Evolutionary conservation across 2,888 invertebrate species (phyloP).

Genomic region (Boloria euphrosyne): DNA sequence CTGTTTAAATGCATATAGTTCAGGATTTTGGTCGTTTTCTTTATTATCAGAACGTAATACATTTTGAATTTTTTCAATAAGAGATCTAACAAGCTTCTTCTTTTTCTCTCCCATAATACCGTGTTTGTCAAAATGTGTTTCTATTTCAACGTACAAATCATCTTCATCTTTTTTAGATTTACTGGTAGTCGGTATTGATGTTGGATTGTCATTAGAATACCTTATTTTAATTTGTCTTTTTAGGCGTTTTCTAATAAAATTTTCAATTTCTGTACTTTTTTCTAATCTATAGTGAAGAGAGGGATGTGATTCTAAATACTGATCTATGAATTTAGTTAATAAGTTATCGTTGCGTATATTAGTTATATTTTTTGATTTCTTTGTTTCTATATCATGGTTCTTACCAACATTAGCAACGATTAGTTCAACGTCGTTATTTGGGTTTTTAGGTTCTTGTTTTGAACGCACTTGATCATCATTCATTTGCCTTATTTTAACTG

Average conservation of each 20-base stretch:
- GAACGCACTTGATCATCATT: constrained; percentile 34
- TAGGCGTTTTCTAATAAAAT: constrained; percentile 47
- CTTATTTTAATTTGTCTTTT: constrained; percentile 64
- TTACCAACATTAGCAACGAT: constrained; percentile 3
- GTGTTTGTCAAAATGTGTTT: constrained; percentile 72
- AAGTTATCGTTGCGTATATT: constrained; percentile 29
- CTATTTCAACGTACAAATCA: constrained; percentile 71
- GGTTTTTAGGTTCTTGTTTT: constrained; percentile 18
- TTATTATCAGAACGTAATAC: constrained; percentile 58
- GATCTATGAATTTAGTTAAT: constrained; percentile 35
- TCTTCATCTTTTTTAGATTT: constrained; percentile 54
- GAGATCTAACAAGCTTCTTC: constrained; percentile 60
- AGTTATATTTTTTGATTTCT: constrained; percentile 2
- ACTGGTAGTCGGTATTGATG: constrained; percentile 39
- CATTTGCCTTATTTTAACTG: constrained; percentile 50
- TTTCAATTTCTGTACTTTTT: constrained; percentile 24
- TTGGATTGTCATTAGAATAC: constrained; percentile 45
- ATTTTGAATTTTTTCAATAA: constrained; percentile 69
- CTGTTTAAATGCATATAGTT: constrained; percentile 58
- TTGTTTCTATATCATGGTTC: constrained; percentile 5
- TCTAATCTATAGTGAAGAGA: constrained; percentile 22
- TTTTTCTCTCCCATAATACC: constrained; percentile 66
- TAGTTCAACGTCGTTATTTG: constrained; percentile 16
- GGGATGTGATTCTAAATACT: constrained; percentile 33
- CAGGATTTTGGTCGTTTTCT: constrained; percentile 41